These are phyloP conservation scores for Gila orcuttii DNA, from an alignment of 2,113 vertebrate species.

Conservation along the genomic window DNA sequence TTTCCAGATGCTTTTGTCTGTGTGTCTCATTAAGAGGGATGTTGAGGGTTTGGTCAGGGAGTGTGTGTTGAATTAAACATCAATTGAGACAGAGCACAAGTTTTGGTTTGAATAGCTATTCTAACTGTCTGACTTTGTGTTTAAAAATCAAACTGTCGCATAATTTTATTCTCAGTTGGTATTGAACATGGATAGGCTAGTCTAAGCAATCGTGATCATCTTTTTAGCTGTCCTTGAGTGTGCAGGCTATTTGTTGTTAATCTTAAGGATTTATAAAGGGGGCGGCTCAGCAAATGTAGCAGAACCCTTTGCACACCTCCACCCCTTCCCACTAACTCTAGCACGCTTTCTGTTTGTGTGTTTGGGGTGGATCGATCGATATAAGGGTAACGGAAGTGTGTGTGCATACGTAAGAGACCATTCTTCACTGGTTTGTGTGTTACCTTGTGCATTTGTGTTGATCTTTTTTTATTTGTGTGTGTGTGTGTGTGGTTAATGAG, in stretches of 20 bases:
- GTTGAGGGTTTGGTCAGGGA: slow-evolving; percentile 6
- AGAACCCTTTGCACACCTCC: slow-evolving; percentile 36
- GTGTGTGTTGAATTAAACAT: slow-evolving; percentile 46
- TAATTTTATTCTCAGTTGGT: background rate
- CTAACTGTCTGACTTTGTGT: background rate
- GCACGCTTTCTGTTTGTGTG: background rate
- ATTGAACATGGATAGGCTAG: background rate
- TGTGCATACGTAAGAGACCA: background rate
- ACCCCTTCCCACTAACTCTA: slow-evolving; percentile 25
- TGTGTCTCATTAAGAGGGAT: slow-evolving; percentile 10
- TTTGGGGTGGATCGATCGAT: background rate
- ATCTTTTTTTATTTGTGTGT: background rate
- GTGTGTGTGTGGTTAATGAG: slow-evolving; percentile 17
- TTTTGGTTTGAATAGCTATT: slow-evolving; percentile 41
- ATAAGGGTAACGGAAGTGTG: background rate
- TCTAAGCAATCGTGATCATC: background rate
- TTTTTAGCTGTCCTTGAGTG: slow-evolving; percentile 47
- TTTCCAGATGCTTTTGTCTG: slow-evolving; percentile 16
- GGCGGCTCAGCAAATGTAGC: slow-evolving; percentile 54
- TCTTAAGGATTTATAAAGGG: slow-evolving; percentile 59
- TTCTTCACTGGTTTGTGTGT: background rate
- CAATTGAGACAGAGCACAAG: background rate
- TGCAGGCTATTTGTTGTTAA: slow-evolving; percentile 21
- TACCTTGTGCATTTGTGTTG: slow-evolving; percentile 6
- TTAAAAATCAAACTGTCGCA: slow-evolving; percentile 14